Evolutionary conservation across 2,113 vertebrate genomes (phyloP), one percentile per base, ranked within the genome.

Genomic region (Melanostigma gelatinosum): DNA sequence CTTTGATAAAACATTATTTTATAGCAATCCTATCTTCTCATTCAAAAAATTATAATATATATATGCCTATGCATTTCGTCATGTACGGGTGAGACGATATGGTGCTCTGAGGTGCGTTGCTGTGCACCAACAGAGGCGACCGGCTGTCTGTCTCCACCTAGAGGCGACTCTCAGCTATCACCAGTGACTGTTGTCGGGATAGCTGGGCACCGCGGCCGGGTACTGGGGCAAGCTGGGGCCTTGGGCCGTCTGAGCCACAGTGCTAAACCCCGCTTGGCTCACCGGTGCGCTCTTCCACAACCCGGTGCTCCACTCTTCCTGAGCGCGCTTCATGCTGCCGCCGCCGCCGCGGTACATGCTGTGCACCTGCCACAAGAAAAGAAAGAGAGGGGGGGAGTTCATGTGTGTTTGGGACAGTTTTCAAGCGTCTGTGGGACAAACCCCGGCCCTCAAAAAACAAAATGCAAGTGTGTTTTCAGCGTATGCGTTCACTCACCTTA

Each of bases 161-260:
- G 78, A 38, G 92, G 80, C 12, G 2, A 27, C 0, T 61, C 32
- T 0, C 7, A 0, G 81, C 68, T 63, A 88, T 94, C 90, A 95
- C 95, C 95, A 95, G 0, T 91, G 92, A 6, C 94, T 91, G 88
- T 93, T 94, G 80, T 94, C 93, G 1, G 97, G 97, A 61, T 99
- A 99, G 88, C 89, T 98, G 65, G 97, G 97, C 65, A 99, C 97
- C 8, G 95, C 71, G 0, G 96, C 95, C 4, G 98, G 97, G 74
- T 99, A 98, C 83, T 98, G 95, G 0, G 98, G 98, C 79, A 99
- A 93, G 87, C 94, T 99, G 34, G 95, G 97, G n/a, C 98, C 97
- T 15, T 94, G 93, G 27, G 87, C 85, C 0, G 67, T 87, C 75
- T 94, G 92, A 0, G 95, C 92, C 15, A 98, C 95, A 64, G 96